A percentile compares a stretch with the other conserved stretches of the same genome.
Conservation (phyloP, 1,140 invertebrate species). For the Zaprionus kolodkinae region DNA sequence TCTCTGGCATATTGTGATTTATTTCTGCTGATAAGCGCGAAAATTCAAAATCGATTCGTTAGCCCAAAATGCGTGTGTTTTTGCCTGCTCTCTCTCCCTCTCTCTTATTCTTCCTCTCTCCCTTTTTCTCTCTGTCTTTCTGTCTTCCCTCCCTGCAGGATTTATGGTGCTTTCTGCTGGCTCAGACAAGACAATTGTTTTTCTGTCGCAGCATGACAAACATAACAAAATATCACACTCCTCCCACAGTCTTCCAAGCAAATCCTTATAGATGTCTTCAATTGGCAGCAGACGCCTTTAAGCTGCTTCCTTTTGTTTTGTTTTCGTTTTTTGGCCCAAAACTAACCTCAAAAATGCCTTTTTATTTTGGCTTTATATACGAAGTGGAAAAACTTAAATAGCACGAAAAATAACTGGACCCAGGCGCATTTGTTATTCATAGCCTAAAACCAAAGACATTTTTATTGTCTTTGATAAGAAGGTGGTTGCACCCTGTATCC, state of each 20-base stretch:
- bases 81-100: neutral
- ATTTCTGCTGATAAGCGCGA: constrained; percentile 66
- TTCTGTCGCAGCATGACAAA: constrained; percentile 22
- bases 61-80: constrained; percentile 37
- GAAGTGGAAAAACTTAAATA: neutral
- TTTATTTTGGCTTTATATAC: neutral
- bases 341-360: neutral
- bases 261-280: constrained; percentile 2
- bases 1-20: constrained; percentile 55
- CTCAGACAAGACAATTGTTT: constrained; percentile 40
- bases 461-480: constrained; percentile 11
- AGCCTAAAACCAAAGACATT: constrained; percentile 6
- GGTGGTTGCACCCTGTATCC: neutral
- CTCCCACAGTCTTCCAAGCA: neutral
- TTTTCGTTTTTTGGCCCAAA: neutral
- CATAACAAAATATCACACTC: neutral
- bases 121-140: no score
- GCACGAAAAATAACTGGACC: neutral
- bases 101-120: no score
- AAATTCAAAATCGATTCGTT: constrained; percentile 59
- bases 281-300: neutral
- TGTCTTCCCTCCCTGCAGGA: neutral
- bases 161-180: constrained; percentile 47
- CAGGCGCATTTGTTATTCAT: constrained; percentile 10
- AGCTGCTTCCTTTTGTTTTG: neutral